These are phyloP conservation scores for Neotragus pygmaeus DNA, from an alignment of 2,113 vertebrate species.

Conservation along the genomic window DNA sequence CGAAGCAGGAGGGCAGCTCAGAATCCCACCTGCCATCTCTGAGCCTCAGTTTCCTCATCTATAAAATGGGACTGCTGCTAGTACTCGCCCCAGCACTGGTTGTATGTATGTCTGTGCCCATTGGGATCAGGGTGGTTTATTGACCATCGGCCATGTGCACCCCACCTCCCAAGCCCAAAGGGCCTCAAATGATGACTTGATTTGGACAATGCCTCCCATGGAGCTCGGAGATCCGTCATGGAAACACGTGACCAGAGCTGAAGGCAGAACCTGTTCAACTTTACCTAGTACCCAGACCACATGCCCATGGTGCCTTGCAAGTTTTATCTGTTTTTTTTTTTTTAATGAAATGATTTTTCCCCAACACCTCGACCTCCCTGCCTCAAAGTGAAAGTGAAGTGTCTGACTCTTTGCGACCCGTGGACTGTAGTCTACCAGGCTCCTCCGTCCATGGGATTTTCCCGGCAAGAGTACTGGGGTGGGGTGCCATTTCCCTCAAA, in stretches of 20 bases:
- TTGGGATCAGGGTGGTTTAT: neutral
- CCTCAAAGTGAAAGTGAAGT: too few species aligned
- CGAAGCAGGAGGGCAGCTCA: neutral
- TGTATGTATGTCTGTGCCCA: fast-evolving
- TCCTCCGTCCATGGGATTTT: too few species aligned
- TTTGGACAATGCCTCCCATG: neutral
- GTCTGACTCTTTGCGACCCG: too few species aligned
- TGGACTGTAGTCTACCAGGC: too few species aligned
- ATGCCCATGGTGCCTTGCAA: too few species aligned
- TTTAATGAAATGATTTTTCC: neutral
- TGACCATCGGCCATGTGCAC: neutral
- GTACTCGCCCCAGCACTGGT: neutral
- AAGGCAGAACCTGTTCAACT: neutral
- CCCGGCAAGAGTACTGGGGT: too few species aligned
- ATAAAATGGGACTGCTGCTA: neutral
- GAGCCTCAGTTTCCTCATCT: neutral
- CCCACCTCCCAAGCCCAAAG: neutral
- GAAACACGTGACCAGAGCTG: neutral
- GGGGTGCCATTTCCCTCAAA: too few species aligned
- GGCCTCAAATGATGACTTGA: neutral
- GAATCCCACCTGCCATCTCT: neutral
- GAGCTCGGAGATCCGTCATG: too few species aligned
- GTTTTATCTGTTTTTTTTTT: neutral
- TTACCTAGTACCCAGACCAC: neutral
- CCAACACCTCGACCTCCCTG: neutral